Percentiles rank a stretch among this genome's conserved stretches.
Conservation (phyloP, 2,113 vertebrate species). For the Irena cyanogastra region DNA sequence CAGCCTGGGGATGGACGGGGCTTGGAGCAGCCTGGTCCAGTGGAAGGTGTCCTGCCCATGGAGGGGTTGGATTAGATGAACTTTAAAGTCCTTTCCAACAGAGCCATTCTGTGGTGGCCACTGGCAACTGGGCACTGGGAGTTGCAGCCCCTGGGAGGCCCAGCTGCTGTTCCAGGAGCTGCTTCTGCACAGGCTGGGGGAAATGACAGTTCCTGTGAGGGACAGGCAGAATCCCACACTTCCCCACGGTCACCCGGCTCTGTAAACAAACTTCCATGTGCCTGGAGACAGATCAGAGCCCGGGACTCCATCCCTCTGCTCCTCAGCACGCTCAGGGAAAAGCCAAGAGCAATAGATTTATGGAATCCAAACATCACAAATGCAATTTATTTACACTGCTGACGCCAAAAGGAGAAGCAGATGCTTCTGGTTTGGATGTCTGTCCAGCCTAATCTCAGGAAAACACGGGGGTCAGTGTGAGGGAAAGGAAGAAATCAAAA, state of each 20-base stretch:
- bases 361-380: not conserved
- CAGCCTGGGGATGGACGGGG: not conserved
- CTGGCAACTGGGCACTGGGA: fast-evolving
- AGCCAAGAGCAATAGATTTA: not conserved
- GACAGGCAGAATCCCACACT: not conserved
- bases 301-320: fast-evolving
- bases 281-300: slow-evolving; percentile 2
- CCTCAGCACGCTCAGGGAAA: not conserved
- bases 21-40: not conserved
- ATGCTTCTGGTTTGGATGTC: slow-evolving; percentile 5
- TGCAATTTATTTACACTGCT: not conserved
- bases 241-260: not conserved
- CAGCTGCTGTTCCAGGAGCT: not conserved
- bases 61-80: fast-evolving
- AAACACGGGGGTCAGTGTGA: not conserved
- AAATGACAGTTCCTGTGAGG: not conserved
- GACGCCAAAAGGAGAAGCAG: not conserved
- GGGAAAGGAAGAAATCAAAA: not conserved
- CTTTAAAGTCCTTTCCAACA: not conserved
- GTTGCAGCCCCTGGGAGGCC: not conserved
- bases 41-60: not conserved
- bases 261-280: not conserved
- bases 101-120: not conserved
- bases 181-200: not conserved
- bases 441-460: not conserved